Evolutionary conservation across 2,888 invertebrate genomes (phyloP).

Genomic region (Acanthosepion lycidas): DNA sequence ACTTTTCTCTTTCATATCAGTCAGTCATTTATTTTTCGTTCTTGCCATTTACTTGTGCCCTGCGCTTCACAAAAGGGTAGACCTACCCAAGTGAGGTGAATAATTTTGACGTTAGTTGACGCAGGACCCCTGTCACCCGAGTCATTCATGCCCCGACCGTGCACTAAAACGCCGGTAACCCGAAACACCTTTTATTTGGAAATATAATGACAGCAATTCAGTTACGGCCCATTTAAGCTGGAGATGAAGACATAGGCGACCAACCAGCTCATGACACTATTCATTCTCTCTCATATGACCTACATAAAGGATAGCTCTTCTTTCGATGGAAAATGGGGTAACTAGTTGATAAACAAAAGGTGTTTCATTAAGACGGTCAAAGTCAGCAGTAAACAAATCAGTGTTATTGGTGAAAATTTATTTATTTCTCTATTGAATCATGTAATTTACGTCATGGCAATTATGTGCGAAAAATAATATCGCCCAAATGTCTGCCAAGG

Average conservation of each 20-base stretch:
- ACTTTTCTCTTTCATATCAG: not conserved
- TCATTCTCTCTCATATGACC: not conserved
- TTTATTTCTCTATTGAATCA: no score
- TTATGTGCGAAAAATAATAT: no score
- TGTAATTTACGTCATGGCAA: no score
- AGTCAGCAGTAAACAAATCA: no score
- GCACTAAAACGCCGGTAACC: not conserved
- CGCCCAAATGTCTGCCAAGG: no score
- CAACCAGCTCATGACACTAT: not conserved
- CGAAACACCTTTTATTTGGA: not conserved
- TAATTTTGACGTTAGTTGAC: constrained; percentile 33
- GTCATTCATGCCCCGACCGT: not conserved
- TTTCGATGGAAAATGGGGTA: not conserved
- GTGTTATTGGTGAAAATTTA: no score
- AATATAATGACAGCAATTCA: not conserved
- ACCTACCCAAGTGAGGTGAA: not conserved
- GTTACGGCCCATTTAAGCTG: not conserved
- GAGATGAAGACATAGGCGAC: not conserved
- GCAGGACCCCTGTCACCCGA: not conserved
- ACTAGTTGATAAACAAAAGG: not conserved
- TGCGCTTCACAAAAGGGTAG: not conserved
- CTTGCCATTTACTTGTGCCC: not conserved
- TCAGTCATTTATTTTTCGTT: not conserved
- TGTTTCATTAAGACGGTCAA: no score
- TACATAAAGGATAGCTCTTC: not conserved